Base-by-base conservation (phyloP, 2,113 vertebrate genomes). In the Syngnathus typhle region DNA sequence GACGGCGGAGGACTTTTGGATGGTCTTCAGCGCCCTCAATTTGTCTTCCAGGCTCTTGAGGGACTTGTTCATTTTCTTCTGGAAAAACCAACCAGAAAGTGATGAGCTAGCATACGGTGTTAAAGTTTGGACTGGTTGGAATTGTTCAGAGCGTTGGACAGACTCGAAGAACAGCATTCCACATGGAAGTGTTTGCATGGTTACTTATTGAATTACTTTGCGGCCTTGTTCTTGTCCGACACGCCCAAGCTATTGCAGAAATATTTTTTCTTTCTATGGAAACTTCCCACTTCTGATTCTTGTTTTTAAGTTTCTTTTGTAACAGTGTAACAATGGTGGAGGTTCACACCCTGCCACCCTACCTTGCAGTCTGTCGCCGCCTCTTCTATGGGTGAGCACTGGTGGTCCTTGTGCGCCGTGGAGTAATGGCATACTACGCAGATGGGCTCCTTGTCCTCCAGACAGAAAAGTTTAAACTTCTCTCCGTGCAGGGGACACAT, bases 381-480 rank as follows among this genome's bases (percentile, higher is more conserved):
- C 78, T 91, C 88, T 6, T 85, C 88, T 10, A 84, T 43, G 0
- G 90, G 88, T 1, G 72, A 82, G 62, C 88, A 91, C 7, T 84
- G 62, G 0, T 92, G 91, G 56, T 37, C 74, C 65, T 86, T 89
- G 82, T 92, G 90, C 19, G 76, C 72, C 77, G 82, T 90, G 2
- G 89, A 91, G 0, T 76, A 62, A 36, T 89, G 89, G 60, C 91
- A 92, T 68, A 89, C 86, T 36, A 90, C 83, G 27, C 91, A 92
- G 69, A 91, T 88, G 10, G 89, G 86, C 78, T 87, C 77, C 59
- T 85, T 83, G 71, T 92, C 91, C 1, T 76, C 74, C 63, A 86
- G 27, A 44, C 91, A 91, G 78, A 91, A 92, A 15, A 90, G 86
- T 37, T 91, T 91, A n/a, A 89, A 27, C 70, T 58, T 83, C 72